Percentiles rank a stretch among this genome's conserved stretches.
Evolutionary conservation across 1,140 invertebrate genomes (phyloP).

Genomic region (Copidosoma floridanum): DNA sequence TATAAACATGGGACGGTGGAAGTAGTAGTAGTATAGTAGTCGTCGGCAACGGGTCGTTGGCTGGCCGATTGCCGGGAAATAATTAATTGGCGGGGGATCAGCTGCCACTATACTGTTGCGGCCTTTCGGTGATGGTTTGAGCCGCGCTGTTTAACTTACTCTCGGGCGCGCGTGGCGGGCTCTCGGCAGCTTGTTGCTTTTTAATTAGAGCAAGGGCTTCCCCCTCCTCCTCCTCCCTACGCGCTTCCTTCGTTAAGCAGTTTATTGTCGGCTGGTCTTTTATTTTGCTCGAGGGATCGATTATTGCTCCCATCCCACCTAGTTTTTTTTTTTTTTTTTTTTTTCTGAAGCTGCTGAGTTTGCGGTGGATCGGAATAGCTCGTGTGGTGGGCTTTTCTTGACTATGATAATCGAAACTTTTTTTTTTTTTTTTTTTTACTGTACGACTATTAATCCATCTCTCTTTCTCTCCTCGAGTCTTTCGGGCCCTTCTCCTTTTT

Average conservation of each 20-base stretch:
- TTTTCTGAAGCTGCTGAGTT: too few species aligned
- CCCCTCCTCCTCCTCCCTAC: background rate
- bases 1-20: too few species aligned
- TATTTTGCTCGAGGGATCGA: background rate
- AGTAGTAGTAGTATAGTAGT: too few species aligned
- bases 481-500: background rate
- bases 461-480: background rate
- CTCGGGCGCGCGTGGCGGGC: too few species aligned
- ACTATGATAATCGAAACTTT: too few species aligned
- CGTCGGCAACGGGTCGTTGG: conserved; percentile 9
- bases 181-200: conserved; percentile 9
- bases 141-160: background rate
- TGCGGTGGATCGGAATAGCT: too few species aligned
- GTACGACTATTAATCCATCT: too few species aligned
- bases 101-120: background rate
- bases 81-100: background rate
- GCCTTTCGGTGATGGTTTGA: background rate
- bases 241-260: background rate
- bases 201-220: conserved; percentile 21
- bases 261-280: conserved; percentile 5
- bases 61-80: background rate
- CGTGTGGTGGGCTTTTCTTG: too few species aligned
- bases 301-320: too few species aligned
- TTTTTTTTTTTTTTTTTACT: too few species aligned
- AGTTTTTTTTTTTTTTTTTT: too few species aligned